Evolutionary conservation across 2,888 invertebrate species (phyloP).

Genomic region (Dicyrtomina minuta): DNA sequence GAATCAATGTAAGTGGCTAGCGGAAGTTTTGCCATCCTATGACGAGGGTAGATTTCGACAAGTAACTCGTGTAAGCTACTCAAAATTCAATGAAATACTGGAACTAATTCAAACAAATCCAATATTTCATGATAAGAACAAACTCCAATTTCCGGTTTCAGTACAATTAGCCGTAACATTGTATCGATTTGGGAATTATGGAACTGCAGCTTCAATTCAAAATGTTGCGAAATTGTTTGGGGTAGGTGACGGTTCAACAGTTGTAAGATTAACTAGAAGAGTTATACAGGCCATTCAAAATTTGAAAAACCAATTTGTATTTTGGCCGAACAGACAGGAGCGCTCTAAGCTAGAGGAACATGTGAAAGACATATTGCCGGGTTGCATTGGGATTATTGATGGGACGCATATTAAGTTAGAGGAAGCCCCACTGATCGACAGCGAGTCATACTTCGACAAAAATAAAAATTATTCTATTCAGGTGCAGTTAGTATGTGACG

Average conservation of each 20-base stretch:
- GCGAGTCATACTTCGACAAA: too few relatives aligned
- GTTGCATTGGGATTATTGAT: constrained; percentile 27
- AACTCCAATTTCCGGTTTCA: not conserved
- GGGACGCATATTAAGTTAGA: constrained; percentile 30
- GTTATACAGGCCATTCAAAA: too few relatives aligned
- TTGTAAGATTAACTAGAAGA: not conserved
- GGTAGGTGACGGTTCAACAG: constrained; percentile 23
- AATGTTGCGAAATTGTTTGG: too few relatives aligned
- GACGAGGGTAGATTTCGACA: too few relatives aligned
- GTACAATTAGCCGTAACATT: constrained; percentile 21
- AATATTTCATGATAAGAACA: not conserved
- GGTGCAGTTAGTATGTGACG: too few relatives aligned
- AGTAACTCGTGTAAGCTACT: too few relatives aligned
- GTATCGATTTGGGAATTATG: constrained; percentile 22
- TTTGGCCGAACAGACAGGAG: constrained; percentile 25
- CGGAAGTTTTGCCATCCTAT: too few relatives aligned
- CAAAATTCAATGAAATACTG: too few relatives aligned
- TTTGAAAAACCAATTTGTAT: constrained; percentile 18
- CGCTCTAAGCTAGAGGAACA: not conserved
- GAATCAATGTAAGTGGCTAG: too few relatives aligned
- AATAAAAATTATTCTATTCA: too few relatives aligned
- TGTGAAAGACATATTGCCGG: not conserved
- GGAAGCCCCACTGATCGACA: too few relatives aligned
- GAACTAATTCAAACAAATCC: too few relatives aligned
- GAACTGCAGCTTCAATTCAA: constrained; percentile 10